Evolutionary conservation across 2,888 invertebrate genomes (phyloP), one percentile per base, ranked within the genome.

Genomic region (Sminthurinus aureus): DNA sequence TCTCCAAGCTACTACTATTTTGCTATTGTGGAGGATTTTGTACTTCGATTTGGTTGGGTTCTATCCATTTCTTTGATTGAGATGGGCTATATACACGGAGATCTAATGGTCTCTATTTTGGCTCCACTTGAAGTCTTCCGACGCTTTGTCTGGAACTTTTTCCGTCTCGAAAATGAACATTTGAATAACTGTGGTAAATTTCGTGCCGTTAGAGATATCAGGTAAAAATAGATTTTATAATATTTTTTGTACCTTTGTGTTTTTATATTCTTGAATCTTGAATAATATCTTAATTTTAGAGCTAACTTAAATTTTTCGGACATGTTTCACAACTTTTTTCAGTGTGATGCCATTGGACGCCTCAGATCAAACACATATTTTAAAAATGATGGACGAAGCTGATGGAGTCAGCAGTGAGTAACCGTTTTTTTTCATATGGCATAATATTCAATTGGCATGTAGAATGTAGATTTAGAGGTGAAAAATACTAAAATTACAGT

Each of bases 331-430:
- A n/a, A n/a, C n/a, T n/a, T n/a, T n/a, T n/a, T n/a, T n/a, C n/a
- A 52, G 52, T 52, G 86, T 97, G 96, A 0, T 96, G 98, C 78
- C 97, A 97, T 73, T 98, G 98, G 0, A 93, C 98, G 77, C 97
- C 71, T 96, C 96, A 11, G 98, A 98, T 92, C 97, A 98, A 91
- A 94, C 94, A 2, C 93, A 94, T 87, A 96, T 97, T 86, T 91
- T 98, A 20, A 93, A 96, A 77, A 97, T 98, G 96, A 98, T 98
- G 98, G 98, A 98, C 90, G 96, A 96, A 86, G 93, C 94, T 8
- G 95, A 97, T 89, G 97, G 97, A 0, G 96, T 97, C 9, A 91
- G n/a, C n/a, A n/a, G n/a, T n/a, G n/a, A n/a, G n/a, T n/a, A n/a
- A n/a, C n/a, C n/a, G n/a, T n/a, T n/a, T n/a, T n/a, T n/a, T n/a